Base-by-base conservation (phyloP, 2,113 vertebrate species). In the Alethe castanea region DNA sequence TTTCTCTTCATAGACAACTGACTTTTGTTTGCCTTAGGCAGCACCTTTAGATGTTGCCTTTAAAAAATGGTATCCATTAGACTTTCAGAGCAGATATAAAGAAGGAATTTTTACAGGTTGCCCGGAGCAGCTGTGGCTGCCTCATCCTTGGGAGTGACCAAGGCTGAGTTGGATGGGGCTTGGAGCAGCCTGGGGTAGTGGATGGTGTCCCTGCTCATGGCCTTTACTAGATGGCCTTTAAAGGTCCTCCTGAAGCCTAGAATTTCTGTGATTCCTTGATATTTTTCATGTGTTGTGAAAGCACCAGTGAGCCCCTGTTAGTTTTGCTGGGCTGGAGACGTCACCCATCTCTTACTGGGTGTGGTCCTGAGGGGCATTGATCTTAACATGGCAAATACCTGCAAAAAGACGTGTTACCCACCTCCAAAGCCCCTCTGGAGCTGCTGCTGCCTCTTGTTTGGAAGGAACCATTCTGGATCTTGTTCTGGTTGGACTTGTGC, bases 231-330 rank as follows among this genome's bases (percentile, higher is more conserved):
- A 13, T 12, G 54, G 8, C 16, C 28, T 78, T 15, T 9, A 8
- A 35, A 61, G 3, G 12, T 81, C 40, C 18, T 20, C 56, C 16
- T 9, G 6, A 23, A 11, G 3, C 17, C 35, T 14, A 11, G 42
- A 2, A 9, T 13, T 56, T 57, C 54, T 23, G 0, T 19, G 19
- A 38, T 50, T 42, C 31, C 10, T 0, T 42, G 7, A 4, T 44
- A 5, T 31, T 72, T 90, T 65, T 29, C 24, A 23, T 12, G 6
- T 20, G 1, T 8, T 61, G 10, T 54, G 22, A 23, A 36, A 83
- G 40, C 35, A 25, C 19, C 31, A 6, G 18, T 28, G 52, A 28
- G 23, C 25, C 48, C 5, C 18, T 44, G 6, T 3, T 48, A 0
- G 1, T 76, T 62, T 33, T 47, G 24, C 48, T 66, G 38, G 20